Evolutionary conservation across 2,888 invertebrate species (phyloP).

Genomic region (Abrostola triplasia): DNA sequence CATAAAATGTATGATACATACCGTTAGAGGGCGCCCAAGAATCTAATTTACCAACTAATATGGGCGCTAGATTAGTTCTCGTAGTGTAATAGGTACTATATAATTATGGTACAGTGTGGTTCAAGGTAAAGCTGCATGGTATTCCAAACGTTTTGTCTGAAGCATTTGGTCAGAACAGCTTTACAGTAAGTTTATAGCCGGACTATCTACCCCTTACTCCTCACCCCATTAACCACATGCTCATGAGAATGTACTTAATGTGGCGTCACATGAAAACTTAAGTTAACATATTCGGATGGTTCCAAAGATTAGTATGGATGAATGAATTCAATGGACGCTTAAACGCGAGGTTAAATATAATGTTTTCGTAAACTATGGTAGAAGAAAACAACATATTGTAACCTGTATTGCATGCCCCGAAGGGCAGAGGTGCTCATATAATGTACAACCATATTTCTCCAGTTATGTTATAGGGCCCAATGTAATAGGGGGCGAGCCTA

Average conservation of each 20-base stretch:
- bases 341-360: not conserved
- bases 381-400: no score
- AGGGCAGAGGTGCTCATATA: no score
- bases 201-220: slow-evolving; percentile 16
- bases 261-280: slow-evolving; percentile 22
- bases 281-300: slow-evolving; percentile 13
- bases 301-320: slow-evolving; percentile 8
- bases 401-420: no score
- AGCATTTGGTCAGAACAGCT: slow-evolving; percentile 20
- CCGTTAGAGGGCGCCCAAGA: slow-evolving; percentile 4
- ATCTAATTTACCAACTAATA: slow-evolving; percentile 23
- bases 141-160: slow-evolving; percentile 25
- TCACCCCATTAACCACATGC: not conserved
- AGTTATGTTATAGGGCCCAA: no score
- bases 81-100: slow-evolving; percentile 9
- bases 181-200: slow-evolving; percentile 30
- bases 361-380: not conserved
- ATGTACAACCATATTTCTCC: no score
- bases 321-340: slow-evolving; percentile 1
- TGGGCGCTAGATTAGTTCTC: slow-evolving; percentile 27
- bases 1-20: not conserved
- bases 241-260: slow-evolving; percentile 31
- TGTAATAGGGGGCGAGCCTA: no score
- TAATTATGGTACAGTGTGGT: slow-evolving; percentile 1
- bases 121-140: slow-evolving; percentile 18